Percentiles rank a stretch among this genome's conserved stretches.
phyloP scores from a whole-genome alignment of 2,888 invertebrate species.

The Lordiphosa andalusiaca region DNA sequence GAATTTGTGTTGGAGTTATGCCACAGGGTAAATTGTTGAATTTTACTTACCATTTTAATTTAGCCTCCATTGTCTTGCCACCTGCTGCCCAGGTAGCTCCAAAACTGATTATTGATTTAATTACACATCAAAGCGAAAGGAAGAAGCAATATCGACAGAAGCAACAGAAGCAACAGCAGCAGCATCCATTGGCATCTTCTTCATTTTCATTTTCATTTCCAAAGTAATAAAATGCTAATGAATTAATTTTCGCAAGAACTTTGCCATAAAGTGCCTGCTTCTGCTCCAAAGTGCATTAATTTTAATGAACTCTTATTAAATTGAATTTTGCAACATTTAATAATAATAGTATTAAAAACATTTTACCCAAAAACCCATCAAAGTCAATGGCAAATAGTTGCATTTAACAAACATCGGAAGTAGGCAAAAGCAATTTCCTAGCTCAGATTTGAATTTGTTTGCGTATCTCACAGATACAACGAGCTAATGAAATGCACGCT shows the following conservation, averaged over 20 bases:
- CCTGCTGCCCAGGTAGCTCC: conserved; percentile 23
- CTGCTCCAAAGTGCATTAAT: conserved; percentile 38
- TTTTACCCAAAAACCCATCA: conserved; percentile 26
- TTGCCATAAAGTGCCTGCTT: conserved; percentile 41
- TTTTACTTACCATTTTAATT: no score
- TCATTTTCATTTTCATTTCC: conserved; percentile 24
- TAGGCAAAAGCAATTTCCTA: conserved; percentile 53
- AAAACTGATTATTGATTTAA: conserved; percentile 71
- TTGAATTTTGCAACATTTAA: conserved; percentile 46
- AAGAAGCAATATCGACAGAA: conserved; percentile 24
- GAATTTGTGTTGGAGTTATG: no score
- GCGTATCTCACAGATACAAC: conserved; percentile 48
- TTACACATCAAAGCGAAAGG: conserved; percentile 65
- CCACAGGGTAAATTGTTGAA: no score
- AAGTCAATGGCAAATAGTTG: conserved; percentile 40
- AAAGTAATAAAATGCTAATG: conserved; percentile 69
- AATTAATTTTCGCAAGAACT: conserved; percentile 66
- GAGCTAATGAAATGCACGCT: conserved; percentile 56
- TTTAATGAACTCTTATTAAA: conserved; percentile 52
- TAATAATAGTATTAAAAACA: conserved; percentile 41
- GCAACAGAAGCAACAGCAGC: neutral
- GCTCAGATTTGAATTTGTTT: conserved; percentile 48
- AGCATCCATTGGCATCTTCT: conserved; percentile 16
- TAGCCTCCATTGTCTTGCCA: conserved; percentile 5
- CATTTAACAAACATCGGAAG: conserved; percentile 39